Base-by-base conservation (phyloP, 2,797 vertebrate genomes). In the Girardinus metallicus region DNA sequence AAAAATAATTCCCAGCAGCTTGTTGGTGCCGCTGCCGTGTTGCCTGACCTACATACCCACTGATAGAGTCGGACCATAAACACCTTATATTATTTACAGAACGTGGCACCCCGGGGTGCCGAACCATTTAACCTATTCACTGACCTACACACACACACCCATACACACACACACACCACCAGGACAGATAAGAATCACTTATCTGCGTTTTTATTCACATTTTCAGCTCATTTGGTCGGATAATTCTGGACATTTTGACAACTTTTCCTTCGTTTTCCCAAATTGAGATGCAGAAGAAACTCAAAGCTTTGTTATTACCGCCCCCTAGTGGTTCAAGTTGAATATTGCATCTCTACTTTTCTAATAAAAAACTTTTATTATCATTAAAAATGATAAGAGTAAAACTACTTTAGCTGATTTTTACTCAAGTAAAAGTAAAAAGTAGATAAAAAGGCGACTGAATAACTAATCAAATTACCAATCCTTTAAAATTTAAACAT, bases 41-140 rank as follows among this genome's bases (percentile, higher is more conserved):
- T 66, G 74, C 80, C 60, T 89, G 92, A 92, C 93, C 90, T 90
- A 87, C 78, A 87, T 91, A 68, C 66, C 79, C 70, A 44, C 70
- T 77, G 76, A 85, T 60, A 31, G 79, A 80, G 75, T 44, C n/a
- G 5, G n/a, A 77, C 44, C 60, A 90, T 94, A 85, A 94, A 90
- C 92, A 86, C 89, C 80, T 66, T 55, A 51, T 73, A 85, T 81
- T 73, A 85, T 79, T 86, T 81, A 75, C 78, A 91, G 88, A 84
- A 88, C 77, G 77, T 78, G 29, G 76, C 77, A 15, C 79, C 74
- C 71, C 43, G 7, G 46, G 5, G 36, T 60, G 84, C 77, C 85
- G 78, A 89, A 83, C 77, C 57, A 83, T 86, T 70, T 23, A 72
- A 68, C 73, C 81, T 75, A 80, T 90, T 86, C 83, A 84, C 74